Conservation (phyloP, 2,113 vertebrate species). For the Sinocyclocheilus rhinocerous region DNA sequence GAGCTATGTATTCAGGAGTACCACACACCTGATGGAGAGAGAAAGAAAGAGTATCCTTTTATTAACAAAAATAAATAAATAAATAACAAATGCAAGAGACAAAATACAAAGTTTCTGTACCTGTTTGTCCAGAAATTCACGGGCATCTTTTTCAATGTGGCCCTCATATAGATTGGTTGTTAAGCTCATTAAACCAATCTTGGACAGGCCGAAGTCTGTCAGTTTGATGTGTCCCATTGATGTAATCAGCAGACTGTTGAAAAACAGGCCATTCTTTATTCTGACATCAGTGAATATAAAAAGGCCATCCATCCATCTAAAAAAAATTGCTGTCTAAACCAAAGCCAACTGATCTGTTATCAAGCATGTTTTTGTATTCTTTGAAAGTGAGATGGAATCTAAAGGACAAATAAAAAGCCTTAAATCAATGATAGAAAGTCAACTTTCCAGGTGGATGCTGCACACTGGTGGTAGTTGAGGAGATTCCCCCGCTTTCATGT, state of each 20-base stretch:
- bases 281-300: not conserved
- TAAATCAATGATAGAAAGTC: not conserved
- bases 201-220: conserved; percentile 96
- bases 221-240: conserved; percentile 98
- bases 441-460: too few relatives aligned
- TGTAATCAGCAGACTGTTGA: conserved; percentile 90
- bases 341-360: not conserved
- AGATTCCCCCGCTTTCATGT: too few relatives aligned
- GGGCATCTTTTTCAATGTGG: conserved; percentile 96
- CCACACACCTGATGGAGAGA: conserved; percentile 86
- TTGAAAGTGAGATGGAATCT: not conserved
- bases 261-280: conserved; percentile 31
- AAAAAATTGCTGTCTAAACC: not conserved
- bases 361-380: not conserved
- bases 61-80: not conserved
- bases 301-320: not conserved
- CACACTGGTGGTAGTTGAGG: too few relatives aligned
- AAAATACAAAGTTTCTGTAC: conserved; percentile 63
- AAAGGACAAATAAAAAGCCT: not conserved
- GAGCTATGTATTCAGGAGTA: conserved; percentile 96
- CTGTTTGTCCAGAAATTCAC: conserved; percentile 98
- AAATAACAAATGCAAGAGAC: not conserved
- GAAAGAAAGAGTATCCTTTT: not conserved
- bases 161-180: conserved; percentile 97
- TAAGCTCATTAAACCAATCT: conserved; percentile 97